Evolutionary conservation across 2,113 vertebrate species (phyloP), one percentile per base, ranked within the genome.

Genomic region (Rynchops niger): DNA sequence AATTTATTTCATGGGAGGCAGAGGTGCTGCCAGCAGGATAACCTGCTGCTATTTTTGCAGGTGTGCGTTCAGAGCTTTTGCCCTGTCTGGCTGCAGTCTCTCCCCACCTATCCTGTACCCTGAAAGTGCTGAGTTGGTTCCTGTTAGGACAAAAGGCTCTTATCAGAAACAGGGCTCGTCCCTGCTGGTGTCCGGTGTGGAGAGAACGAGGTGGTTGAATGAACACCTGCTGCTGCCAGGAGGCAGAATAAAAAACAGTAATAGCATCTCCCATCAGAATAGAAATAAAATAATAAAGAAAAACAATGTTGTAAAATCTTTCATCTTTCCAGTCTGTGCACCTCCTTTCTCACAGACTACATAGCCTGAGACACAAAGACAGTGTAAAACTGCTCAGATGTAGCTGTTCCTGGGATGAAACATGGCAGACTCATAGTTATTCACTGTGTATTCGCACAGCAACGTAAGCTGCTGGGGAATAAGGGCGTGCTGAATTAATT

Each of bases 401-500:
- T 55, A 22, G 74, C 71, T 91, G 66, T 29, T 69, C 10, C 12
- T 15, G 4, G 69, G 21, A 1, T 38, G 42, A 34, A 61, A 36
- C 77, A 40, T 0, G 1, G 27, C 67, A 80, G 9, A 11, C 55
- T 77, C 3, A 1, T 21, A 10, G 32, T 42, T 74, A 3, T 14
- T 95, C 58, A 8, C 85, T 66, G n/a, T 16, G 45, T 34, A 61
- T 43, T 52, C 47, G 0, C 80, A 43, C 55, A 36, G 82, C 76
- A 26, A 0, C 5, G 6, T 16, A 7, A 92, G 36, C 91, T 93
- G 66, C 82, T 70, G 74, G 74, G 90, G 47, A 87, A 22, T 53
- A 73, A 88, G 42, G 74, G 84, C 0, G 0, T 26, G 91, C 86
- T 63, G 91, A 66, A 94, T 82, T 95, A 95, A 97, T 97, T 95